Percentiles rank a stretch among this genome's conserved stretches.
Evolutionary conservation across 2,113 vertebrate species (phyloP).

Genomic region (Anser cygnoides): DNA sequence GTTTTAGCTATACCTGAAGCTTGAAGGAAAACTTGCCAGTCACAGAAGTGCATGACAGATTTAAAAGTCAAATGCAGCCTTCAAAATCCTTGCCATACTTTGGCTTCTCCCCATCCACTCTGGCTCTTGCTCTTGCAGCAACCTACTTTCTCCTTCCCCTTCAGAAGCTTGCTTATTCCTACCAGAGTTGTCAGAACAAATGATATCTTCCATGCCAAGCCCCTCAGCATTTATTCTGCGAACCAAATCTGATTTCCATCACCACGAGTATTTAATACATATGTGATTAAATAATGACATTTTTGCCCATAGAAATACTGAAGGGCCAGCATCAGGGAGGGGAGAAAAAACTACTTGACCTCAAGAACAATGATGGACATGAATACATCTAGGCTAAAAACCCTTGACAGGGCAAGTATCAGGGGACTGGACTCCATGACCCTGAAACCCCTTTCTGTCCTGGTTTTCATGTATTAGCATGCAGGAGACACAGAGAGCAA

Average conservation of each 20-base stretch:
- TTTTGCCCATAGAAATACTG: background rate
- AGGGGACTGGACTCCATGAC: background rate
- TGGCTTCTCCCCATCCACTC: background rate
- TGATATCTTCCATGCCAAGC: background rate
- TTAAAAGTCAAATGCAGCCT: background rate
- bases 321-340: background rate
- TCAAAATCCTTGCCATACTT: background rate
- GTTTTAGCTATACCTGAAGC: background rate
- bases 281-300: background rate
- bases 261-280: background rate
- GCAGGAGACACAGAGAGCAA: background rate
- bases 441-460: background rate
- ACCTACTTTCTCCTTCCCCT: background rate
- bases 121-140: background rate
- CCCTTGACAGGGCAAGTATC: background rate
- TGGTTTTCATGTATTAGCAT: background rate
- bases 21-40: background rate
- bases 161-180: background rate
- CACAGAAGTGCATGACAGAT: background rate
- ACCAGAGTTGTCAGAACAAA: background rate
- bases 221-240: background rate
- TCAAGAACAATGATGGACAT: background rate
- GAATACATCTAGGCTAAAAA: background rate
- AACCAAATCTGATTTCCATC: background rate
- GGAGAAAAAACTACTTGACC: rapidly evolving